Conservation (phyloP, 2,888 invertebrate genomes). For the Chesias legatella region DNA sequence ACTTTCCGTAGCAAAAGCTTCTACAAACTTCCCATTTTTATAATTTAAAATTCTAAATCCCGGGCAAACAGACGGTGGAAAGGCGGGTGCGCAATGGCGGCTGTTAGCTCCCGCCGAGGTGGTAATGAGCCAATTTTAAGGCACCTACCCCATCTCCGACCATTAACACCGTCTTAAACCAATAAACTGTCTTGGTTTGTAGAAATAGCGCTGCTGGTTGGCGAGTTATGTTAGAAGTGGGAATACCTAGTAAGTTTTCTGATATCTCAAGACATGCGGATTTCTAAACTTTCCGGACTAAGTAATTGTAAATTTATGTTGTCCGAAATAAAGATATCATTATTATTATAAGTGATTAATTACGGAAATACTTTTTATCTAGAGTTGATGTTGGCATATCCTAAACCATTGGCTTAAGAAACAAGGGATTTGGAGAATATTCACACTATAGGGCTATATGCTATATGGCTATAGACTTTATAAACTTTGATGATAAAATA, state of each 20-base stretch:
- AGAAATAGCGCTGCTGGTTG: constrained; percentile 10
- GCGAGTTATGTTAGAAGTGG: constrained; percentile 7
- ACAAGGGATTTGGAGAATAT: too few relatives aligned
- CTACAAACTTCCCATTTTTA: constrained; percentile 29
- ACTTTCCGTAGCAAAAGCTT: constrained; percentile 21
- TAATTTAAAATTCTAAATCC: constrained; percentile 38
- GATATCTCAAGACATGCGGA: constrained; percentile 4
- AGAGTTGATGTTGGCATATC: too few relatives aligned
- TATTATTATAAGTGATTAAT: too few relatives aligned
- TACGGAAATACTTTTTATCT: too few relatives aligned
- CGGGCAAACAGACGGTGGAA: constrained; percentile 36
- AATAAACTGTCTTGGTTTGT: constrained; percentile 33
- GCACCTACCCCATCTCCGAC: constrained; percentile 39
- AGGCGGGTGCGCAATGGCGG: constrained; percentile 47
- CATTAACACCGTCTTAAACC: constrained; percentile 41
- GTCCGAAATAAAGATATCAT: too few relatives aligned
- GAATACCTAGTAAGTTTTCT: constrained; percentile 15
- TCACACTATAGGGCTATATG: too few relatives aligned
- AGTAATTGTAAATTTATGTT: too few relatives aligned
- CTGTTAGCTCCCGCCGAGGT: constrained; percentile 45
- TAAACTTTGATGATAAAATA: too few relatives aligned
- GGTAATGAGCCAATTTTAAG: constrained; percentile 52
- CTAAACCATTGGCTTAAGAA: too few relatives aligned
- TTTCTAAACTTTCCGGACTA: too few relatives aligned
- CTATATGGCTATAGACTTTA: too few relatives aligned